Evolutionary conservation across 2,888 invertebrate species (phyloP).

Genomic region (Dorcus hopei): DNA sequence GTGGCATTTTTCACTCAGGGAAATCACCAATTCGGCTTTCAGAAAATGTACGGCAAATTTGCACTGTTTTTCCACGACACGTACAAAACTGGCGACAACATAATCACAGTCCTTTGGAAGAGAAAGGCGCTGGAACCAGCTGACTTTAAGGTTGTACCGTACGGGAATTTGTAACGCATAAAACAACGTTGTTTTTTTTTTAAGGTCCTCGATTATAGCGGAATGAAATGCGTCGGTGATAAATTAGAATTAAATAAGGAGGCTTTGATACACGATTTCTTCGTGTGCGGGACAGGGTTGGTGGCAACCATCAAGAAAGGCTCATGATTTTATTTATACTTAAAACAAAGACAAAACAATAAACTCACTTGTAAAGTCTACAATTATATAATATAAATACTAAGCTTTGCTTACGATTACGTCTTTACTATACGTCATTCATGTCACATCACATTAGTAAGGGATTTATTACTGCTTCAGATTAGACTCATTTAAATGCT

Average conservation of each 20-base stretch:
- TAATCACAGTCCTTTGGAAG: slow-evolving; percentile 83
- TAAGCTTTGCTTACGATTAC: no score
- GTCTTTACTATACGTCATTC: no score
- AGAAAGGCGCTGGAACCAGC: slow-evolving; percentile 60
- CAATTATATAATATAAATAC: no score
- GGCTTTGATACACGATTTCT: slow-evolving; percentile 71
- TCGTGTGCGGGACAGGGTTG: slow-evolving; percentile 63
- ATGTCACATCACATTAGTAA: no score
- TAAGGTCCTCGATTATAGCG: slow-evolving; percentile 58
- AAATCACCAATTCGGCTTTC: slow-evolving; percentile 32
- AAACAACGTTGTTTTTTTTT: slow-evolving; percentile 30
- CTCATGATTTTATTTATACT: not conserved
- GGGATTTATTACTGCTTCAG: not conserved
- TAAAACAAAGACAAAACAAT: no score
- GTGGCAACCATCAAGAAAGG: slow-evolving; percentile 55
- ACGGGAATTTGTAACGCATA: not conserved
- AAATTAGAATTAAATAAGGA: slow-evolving; percentile 60
- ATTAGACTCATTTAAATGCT: slow-evolving; percentile 45
- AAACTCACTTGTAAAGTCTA: no score
- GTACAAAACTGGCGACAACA: slow-evolving; percentile 68
- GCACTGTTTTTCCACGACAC: slow-evolving; percentile 87
- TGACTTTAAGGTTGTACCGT: slow-evolving; percentile 63
- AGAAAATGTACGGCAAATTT: slow-evolving; percentile 71
- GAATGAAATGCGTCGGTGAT: slow-evolving; percentile 52
- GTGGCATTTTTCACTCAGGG: not conserved